Conservation (phyloP, 1,140 invertebrate species). For the Bombus ignitus region DNA sequence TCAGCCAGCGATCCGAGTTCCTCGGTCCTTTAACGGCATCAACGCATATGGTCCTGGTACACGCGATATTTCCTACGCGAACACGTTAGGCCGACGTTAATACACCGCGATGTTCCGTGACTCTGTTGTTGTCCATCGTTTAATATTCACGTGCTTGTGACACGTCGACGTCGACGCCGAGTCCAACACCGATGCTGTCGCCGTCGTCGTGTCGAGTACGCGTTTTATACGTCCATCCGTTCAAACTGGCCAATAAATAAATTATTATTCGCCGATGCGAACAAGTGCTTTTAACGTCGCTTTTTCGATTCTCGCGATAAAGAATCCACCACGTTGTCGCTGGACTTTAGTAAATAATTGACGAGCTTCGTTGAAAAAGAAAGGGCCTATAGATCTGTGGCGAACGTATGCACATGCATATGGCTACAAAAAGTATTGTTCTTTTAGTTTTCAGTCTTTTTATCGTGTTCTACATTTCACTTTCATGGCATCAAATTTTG, state of each 20-base stretch:
- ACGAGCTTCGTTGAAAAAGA: background rate
- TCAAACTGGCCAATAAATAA: background rate
- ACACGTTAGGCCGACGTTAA: slow-evolving; percentile 24
- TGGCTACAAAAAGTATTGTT: too few relatives aligned
- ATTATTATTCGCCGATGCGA: background rate
- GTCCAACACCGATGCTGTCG: background rate
- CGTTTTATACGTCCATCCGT: background rate
- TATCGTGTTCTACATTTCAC: too few relatives aligned
- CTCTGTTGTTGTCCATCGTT: slow-evolving; percentile 6
- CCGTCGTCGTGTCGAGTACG: background rate
- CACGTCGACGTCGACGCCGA: background rate
- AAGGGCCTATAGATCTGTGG: too few relatives aligned
- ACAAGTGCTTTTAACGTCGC: background rate
- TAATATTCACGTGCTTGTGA: slow-evolving; percentile 22
- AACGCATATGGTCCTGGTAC: background rate
- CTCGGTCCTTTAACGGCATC: background rate
- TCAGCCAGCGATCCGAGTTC: background rate
- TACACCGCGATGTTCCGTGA: slow-evolving; percentile 21
- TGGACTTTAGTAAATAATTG: background rate
- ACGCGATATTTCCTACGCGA: slow-evolving; percentile 26
- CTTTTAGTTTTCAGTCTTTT: too few relatives aligned
- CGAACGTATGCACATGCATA: too few relatives aligned
- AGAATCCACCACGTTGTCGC: background rate
- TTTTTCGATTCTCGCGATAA: background rate
- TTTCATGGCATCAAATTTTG: too few relatives aligned